phyloP scores from a whole-genome alignment of 1,140 invertebrate species.

The Physella acuta region DNA sequence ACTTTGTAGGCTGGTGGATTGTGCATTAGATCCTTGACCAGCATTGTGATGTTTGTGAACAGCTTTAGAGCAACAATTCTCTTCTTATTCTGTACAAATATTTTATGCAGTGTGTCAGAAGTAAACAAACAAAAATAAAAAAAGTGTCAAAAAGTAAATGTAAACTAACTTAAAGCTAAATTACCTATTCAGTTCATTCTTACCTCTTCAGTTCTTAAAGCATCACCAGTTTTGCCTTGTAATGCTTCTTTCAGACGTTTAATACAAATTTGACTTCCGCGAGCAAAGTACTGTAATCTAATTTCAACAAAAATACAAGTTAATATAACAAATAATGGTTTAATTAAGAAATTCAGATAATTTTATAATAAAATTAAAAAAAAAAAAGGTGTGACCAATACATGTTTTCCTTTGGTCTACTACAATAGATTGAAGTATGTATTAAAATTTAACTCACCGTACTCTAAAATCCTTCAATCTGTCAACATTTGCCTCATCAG shows the following conservation, averaged over 20 bases:
- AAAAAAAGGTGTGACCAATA: too few relatives aligned
- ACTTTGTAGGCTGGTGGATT: conserved; percentile 90
- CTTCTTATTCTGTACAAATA: too few relatives aligned
- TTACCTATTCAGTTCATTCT: too few relatives aligned
- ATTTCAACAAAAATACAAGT: conserved; percentile 34
- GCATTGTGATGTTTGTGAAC: conserved; percentile 87
- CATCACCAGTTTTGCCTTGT: conserved; percentile 72
- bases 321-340: too few relatives aligned
- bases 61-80: conserved; percentile 85
- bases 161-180: too few relatives aligned
- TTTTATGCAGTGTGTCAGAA: too few relatives aligned
- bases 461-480: conserved; percentile 85
- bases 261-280: conserved; percentile 88
- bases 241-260: conserved; percentile 85
- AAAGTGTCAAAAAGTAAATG: too few relatives aligned
- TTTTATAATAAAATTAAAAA: not conserved
- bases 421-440: too few relatives aligned
- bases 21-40: conserved; percentile 94
- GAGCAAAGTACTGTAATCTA: conserved; percentile 86
- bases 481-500: conserved; percentile 70
- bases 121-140: too few relatives aligned
- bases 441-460: conserved; percentile 66
- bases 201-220: conserved; percentile 61
- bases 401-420: too few relatives aligned
- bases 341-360: not conserved